Percentiles rank a stretch among this genome's conserved stretches.
These are phyloP conservation scores for Pardalotus punctatus DNA, from an alignment of 2,113 vertebrate species.

Conservation along the genomic window DNA sequence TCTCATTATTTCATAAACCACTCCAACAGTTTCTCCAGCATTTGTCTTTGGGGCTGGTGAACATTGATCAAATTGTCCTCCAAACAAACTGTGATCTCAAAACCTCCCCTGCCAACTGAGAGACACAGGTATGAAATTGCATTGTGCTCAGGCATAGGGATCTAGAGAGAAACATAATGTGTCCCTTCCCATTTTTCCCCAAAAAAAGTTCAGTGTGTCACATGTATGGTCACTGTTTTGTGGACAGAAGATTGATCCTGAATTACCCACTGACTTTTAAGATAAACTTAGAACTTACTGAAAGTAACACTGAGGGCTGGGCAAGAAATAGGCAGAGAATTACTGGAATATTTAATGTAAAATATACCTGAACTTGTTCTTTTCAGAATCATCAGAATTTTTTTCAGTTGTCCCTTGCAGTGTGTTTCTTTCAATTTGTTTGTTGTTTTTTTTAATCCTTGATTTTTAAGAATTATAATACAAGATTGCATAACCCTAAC, in stretches of 20 bases:
- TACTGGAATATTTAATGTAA: not conserved
- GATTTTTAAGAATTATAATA: not conserved
- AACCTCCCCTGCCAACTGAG: not conserved
- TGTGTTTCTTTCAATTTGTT: not conserved
- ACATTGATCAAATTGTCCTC: not conserved
- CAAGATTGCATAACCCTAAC: not conserved
- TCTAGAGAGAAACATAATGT: not conserved
- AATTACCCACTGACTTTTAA: not conserved
- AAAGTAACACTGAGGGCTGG: not conserved
- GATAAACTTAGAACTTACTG: not conserved
- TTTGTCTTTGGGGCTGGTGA: not conserved
- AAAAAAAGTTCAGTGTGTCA: not conserved
- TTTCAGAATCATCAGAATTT: not conserved
- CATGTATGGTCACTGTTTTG: not conserved
- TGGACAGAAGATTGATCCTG: not conserved
- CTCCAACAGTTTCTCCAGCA: not conserved
- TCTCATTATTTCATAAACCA: not conserved
- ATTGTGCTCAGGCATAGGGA: not conserved
- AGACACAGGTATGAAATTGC: not conserved
- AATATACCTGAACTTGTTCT: not conserved
- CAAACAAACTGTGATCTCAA: not conserved
- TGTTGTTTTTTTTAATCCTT: rapidly evolving
- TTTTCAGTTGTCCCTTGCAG: not conserved
- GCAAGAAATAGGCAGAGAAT: not conserved
- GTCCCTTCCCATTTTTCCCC: not conserved